Conservation (phyloP, 2,888 invertebrate genomes). For the Agelastica alni region DNA sequence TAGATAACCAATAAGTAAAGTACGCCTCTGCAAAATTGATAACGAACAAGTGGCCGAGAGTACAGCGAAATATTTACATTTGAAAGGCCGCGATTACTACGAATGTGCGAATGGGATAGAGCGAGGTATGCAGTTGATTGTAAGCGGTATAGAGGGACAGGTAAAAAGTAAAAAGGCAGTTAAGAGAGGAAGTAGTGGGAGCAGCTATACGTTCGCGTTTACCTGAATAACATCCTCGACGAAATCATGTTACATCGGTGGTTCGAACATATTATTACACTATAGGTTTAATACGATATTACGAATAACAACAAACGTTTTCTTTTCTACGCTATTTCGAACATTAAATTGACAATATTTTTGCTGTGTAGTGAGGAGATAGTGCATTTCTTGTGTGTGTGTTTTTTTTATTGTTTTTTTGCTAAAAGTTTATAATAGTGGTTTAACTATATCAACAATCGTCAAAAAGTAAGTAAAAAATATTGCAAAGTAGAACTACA, state of each 20-base stretch:
- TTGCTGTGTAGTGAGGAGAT: too few species aligned
- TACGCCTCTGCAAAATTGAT: neutral
- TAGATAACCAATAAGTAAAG: neutral
- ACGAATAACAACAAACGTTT: too few species aligned
- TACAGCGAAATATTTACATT: constrained; percentile 6
- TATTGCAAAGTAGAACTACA: too few species aligned
- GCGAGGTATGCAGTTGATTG: neutral
- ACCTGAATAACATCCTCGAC: constrained; percentile 22
- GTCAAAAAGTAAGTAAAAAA: too few species aligned
- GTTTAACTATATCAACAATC: too few species aligned
- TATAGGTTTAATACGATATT: too few species aligned
- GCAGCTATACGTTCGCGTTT: constrained; percentile 31
- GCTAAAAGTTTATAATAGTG: too few species aligned
- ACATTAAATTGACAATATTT: too few species aligned
- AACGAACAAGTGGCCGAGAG: neutral
- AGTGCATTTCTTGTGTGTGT: too few species aligned
- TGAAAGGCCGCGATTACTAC: neutral
- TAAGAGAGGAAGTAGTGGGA: constrained; percentile 33
- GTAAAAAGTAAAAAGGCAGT: constrained; percentile 15
- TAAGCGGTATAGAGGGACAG: constrained; percentile 7
- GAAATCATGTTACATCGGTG: neutral
- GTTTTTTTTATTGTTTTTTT: too few species aligned
- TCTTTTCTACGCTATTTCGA: too few species aligned
- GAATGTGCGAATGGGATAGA: neutral
- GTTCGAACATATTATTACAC: too few species aligned